Percentiles rank a stretch among this genome's conserved stretches.
These are phyloP conservation scores for Cynoglossus semilaevis DNA, from an alignment of 2,113 vertebrate species.

Conservation along the genomic window DNA sequence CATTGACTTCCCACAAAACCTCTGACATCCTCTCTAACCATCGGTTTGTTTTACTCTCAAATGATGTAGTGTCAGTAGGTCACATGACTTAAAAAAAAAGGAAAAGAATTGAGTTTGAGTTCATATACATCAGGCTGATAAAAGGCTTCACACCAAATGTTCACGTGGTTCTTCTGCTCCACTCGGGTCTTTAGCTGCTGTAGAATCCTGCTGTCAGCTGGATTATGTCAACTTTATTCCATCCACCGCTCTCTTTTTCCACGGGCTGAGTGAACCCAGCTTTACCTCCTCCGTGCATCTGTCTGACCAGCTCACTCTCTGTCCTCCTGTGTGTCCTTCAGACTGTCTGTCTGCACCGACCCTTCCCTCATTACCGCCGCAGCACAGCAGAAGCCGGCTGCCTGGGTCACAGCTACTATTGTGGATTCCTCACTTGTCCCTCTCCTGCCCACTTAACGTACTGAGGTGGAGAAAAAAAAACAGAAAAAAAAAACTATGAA, in stretches of 20 bases:
- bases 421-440: slow-evolving; percentile 56
- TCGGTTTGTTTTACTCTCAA: too few relatives aligned
- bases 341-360: slow-evolving; percentile 56
- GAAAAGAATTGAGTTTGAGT: slow-evolving; percentile 1
- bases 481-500: background rate
- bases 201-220: slow-evolving; percentile 39
- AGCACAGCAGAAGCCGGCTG: slow-evolving; percentile 60
- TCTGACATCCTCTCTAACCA: too few relatives aligned
- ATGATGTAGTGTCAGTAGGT: too few relatives aligned
- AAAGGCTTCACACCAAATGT: too few relatives aligned
- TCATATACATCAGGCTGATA: slow-evolving; percentile 11
- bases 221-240: slow-evolving; percentile 39
- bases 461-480: slow-evolving; percentile 14
- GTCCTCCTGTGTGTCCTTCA: slow-evolving; percentile 45
- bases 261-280: slow-evolving; percentile 25
- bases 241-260: slow-evolving; percentile 15
- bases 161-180: slow-evolving; percentile 34
- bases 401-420: slow-evolving; percentile 62
- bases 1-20: too few relatives aligned
- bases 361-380: slow-evolving; percentile 73
- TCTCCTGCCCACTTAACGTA: slow-evolving; percentile 47
- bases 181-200: slow-evolving; percentile 25
- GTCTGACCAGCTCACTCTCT: slow-evolving; percentile 15
- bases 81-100: background rate
- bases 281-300: slow-evolving; percentile 34